A percentile compares a stretch with the other conserved stretches of the same genome.
Evolutionary conservation across 2,797 vertebrate species (phyloP).

Genomic region (Typhlichthys subterraneus): DNA sequence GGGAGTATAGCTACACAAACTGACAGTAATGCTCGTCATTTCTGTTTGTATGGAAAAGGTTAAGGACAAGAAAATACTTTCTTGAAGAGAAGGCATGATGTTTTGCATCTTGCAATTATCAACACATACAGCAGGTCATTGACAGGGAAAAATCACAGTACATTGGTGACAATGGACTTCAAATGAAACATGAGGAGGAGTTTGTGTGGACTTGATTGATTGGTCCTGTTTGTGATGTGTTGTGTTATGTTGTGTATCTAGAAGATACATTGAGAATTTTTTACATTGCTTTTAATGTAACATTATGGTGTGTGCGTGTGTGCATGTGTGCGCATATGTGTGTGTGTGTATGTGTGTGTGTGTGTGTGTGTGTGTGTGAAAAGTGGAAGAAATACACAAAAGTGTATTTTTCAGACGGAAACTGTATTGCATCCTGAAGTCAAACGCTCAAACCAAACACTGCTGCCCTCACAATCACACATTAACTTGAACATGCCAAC

Average conservation of each 20-base stretch:
- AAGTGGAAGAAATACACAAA: constrained; percentile 4
- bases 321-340: constrained; percentile 7
- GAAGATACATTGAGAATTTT: constrained; percentile 6
- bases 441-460: constrained; percentile 19
- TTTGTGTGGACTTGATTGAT: constrained; percentile 45
- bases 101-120: constrained; percentile 37
- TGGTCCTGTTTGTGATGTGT: constrained; percentile 57
- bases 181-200: constrained; percentile 30
- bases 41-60: constrained; percentile 47
- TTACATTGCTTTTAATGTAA: too few species aligned
- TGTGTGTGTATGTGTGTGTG: too few species aligned
- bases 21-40: constrained; percentile 30
- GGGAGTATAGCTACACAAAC: constrained; percentile 53
- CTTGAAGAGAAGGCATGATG: constrained; percentile 4
- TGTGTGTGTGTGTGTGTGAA: constrained; percentile 16
- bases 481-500: neutral
- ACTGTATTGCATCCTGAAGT: constrained; percentile 3
- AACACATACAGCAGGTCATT: constrained; percentile 18
- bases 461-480: constrained; percentile 7
- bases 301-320: too few species aligned
- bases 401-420: neutral
- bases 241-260: constrained; percentile 46
- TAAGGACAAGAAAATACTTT: neutral
- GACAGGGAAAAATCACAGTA: constrained; percentile 22
- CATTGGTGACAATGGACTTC: constrained; percentile 33